Evolutionary conservation across 2,888 invertebrate genomes (phyloP), one percentile per base, ranked within the genome.

Genomic region (Neoitamus cyanurus): DNA sequence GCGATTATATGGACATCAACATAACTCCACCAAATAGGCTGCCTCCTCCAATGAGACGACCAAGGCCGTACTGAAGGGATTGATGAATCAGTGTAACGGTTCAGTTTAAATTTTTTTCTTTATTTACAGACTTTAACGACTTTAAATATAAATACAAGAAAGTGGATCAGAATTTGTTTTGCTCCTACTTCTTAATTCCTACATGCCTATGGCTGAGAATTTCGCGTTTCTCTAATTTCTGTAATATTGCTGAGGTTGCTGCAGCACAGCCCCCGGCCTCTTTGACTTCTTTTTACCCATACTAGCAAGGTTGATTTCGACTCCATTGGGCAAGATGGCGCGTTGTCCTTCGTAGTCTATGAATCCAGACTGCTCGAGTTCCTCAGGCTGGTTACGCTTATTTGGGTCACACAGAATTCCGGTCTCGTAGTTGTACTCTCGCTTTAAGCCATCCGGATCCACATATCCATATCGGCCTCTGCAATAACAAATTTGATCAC

Each of bases 1-100:
- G 99, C 0, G 99, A 99, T 91, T 99, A 97, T 91, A 93, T 99
- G 91, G 99, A 99, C 91, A 99, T 99, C 88, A 97, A 98, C 5
- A 98, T 99, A 85, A 96, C 96, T 31, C 95, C 96, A 42, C 96
- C 96, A 0, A 95, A 95, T 88, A 94, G 96, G 89, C 93, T 95
- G 91, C 95, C 95, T 88, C 95, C 95, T 83, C 94, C 93, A 0
- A 92, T 93, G 87, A 92, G 94, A 68, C 94, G 95, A 84, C 93
- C 94, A 78, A 94, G 94, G 86, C 93, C 93, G 4, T 94, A 91
- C 85, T 91, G 87, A 20, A 20, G 1, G 7, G 20, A 84, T 30
- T 83, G 30, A 28, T 34, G 25, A n/a, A 42, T 34, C 31, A 30
- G 30, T n/a, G 28, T 48, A 37, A 4, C 9, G 37, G 13, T 1